Percentiles rank a stretch among this genome's conserved stretches.
Conservation (phyloP, 2,888 invertebrate species). For the Notodonta dromedarius region DNA sequence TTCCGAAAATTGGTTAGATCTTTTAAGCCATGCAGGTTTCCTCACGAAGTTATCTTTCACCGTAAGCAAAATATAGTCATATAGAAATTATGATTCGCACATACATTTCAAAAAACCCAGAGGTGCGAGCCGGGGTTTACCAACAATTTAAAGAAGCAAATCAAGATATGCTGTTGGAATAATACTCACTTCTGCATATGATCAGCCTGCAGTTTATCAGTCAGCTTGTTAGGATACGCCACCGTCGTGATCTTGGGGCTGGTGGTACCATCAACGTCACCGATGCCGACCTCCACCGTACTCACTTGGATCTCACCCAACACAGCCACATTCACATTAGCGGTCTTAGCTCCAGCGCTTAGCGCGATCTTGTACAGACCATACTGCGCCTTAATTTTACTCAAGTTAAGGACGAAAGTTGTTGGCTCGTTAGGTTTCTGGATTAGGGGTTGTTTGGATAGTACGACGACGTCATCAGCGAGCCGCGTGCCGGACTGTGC, state of each 20-base stretch:
- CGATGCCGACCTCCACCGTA: constrained; percentile 93
- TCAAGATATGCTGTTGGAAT: neutral
- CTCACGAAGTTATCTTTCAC: too few species aligned
- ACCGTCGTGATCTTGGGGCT: constrained; percentile 91
- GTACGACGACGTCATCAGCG: constrained; percentile 89
- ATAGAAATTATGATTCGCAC: too few species aligned
- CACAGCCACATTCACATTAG: constrained; percentile 87
- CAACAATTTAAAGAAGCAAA: too few species aligned
- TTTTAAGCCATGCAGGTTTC: too few species aligned
- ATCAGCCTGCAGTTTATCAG: constrained; percentile 91
- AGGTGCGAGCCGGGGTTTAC: too few species aligned
- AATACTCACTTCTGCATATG: constrained; percentile 90
- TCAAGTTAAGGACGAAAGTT: constrained; percentile 90
- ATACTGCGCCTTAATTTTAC: constrained; percentile 90
- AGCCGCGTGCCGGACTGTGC: constrained; percentile 90
- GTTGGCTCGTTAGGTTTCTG: constrained; percentile 84
- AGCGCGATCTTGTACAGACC: constrained; percentile 94
- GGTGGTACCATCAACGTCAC: constrained; percentile 95
- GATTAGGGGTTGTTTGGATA: constrained; percentile 86
- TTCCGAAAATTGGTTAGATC: too few species aligned
- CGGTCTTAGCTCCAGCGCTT: constrained; percentile 86
- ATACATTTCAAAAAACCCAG: too few species aligned
- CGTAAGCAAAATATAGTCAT: too few species aligned
- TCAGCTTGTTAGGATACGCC: constrained; percentile 88
- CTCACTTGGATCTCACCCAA: constrained; percentile 91